Percentiles rank a stretch among this genome's conserved stretches.
Evolutionary conservation across 2,797 vertebrate species (phyloP).

Genomic region (Potorous gilbertii): DNA sequence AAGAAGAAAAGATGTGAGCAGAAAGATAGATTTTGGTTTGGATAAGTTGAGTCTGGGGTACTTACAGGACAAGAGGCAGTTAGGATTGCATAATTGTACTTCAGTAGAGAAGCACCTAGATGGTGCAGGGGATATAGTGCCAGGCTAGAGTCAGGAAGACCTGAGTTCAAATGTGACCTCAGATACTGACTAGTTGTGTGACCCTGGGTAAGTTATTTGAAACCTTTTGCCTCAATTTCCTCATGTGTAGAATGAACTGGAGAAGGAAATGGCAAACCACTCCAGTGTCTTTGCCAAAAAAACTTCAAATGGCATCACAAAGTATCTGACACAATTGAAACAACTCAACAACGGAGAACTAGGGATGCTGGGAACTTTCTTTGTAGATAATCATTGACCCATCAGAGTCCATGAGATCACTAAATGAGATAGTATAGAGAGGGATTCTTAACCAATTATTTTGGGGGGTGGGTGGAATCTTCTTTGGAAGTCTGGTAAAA

Average conservation of each 20-base stretch:
- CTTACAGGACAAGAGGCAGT: neutral
- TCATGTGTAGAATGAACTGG: neutral
- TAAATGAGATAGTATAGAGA: neutral
- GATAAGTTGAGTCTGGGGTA: neutral
- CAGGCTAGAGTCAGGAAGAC: neutral
- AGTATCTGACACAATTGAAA: neutral
- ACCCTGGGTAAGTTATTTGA: neutral
- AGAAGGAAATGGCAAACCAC: neutral
- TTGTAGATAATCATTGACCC: neutral
- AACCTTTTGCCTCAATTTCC: neutral
- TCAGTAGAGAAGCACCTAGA: neutral
- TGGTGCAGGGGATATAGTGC: neutral
- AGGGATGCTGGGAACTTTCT: neutral
- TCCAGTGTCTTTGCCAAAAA: neutral
- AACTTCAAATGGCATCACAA: neutral
- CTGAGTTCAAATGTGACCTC: neutral
- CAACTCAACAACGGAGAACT: neutral
- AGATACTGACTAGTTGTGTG: neutral
- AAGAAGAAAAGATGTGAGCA: neutral
- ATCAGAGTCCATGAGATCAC: neutral
- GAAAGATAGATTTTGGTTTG: neutral
- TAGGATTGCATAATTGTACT: neutral
- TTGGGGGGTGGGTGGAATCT: neutral
- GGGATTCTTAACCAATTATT: neutral
- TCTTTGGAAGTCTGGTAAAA: neutral